Base-by-base conservation (phyloP, 2,888 invertebrate species). In the Drosophila paranaensis region DNA sequence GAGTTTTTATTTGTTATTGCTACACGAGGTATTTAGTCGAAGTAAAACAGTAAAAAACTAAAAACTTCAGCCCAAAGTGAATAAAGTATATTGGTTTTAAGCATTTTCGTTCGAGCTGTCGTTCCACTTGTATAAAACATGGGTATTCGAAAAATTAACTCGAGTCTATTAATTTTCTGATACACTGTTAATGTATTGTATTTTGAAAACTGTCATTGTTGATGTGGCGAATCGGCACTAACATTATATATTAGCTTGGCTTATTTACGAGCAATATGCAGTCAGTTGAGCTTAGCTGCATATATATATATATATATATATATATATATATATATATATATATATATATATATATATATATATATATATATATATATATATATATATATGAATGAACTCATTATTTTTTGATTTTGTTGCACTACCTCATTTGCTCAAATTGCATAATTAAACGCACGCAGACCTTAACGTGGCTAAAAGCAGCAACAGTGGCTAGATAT, bases 371-470 rank as follows among this genome's bases (percentile, higher is more conserved):
- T 20, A 20, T 20, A 20, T 20, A 20, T 20, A 20, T 20, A 20
- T 20, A 20, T 20, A 20, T 20, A 20, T 20, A 20, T 20, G 2
- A 20, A 20, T 20, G 51, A n/a, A n/a, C 8, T 54, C 37, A 46
- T 70, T 67, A n/a, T 54, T 51, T 30, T 43, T 60, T 65, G 20
- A 50, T 68, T 62, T 54, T 48, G 56, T 58, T 58, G 60, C 39
- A 45, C 70, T 71, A 65, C 60, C 64, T 71, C 74, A 87, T 81
- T 89, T 84, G 89, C 89, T 83, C 81, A 89, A 88, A 89, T 87
- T 85, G 85, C 85, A 87, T 81, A 85, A 85, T 85, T 85, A 87
- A 89, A 79, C 81, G 89, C 89, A 89, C 87, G 85, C 89, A 89
- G 81, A 89, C 84, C 87, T 85, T 74, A 77, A 71, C 74, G 60